Evolutionary conservation across 2,113 vertebrate genomes (phyloP).

Genomic region (Zapornia atra): DNA sequence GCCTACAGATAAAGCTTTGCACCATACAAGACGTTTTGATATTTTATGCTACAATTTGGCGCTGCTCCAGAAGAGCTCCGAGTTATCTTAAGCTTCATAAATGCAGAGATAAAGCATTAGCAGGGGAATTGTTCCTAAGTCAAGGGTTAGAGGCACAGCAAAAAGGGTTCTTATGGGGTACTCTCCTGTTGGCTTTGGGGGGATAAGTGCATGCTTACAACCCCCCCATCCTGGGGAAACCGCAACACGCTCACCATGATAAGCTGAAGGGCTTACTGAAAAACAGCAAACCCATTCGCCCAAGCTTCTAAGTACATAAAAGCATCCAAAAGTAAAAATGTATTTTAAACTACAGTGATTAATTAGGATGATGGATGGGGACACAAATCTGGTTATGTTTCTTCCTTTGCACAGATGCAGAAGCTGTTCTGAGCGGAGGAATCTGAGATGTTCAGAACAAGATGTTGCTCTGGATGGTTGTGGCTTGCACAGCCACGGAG

Average conservation of each 20-base stretch:
- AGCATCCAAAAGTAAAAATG: slow-evolving; percentile 5
- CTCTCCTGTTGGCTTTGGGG: neutral
- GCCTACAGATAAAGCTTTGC: slow-evolving; percentile 62
- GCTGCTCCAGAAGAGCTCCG: slow-evolving; percentile 33
- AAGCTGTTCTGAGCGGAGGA: neutral
- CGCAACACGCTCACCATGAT: neutral
- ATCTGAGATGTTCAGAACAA: neutral
- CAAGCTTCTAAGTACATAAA: slow-evolving; percentile 26
- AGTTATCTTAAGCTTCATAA: slow-evolving; percentile 68
- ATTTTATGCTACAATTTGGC: slow-evolving; percentile 56
- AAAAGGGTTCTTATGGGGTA: neutral
- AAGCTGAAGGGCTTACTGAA: slow-evolving; percentile 32
- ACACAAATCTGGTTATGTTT: neutral
- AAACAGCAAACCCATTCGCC: neutral
- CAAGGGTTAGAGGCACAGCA: neutral
- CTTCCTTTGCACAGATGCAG: neutral
- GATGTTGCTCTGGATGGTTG: neutral
- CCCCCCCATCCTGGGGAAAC: neutral
- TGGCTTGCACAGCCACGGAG: fast-evolving
- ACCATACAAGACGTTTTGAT: slow-evolving; percentile 4
- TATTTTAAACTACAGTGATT: neutral
- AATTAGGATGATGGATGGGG: slow-evolving; percentile 19
- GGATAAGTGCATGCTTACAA: neutral
- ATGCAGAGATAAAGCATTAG: slow-evolving; percentile 54
- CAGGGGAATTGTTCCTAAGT: slow-evolving; percentile 21